Base-by-base conservation (phyloP, 2,113 vertebrate genomes). In the Tetrax tetrax region DNA sequence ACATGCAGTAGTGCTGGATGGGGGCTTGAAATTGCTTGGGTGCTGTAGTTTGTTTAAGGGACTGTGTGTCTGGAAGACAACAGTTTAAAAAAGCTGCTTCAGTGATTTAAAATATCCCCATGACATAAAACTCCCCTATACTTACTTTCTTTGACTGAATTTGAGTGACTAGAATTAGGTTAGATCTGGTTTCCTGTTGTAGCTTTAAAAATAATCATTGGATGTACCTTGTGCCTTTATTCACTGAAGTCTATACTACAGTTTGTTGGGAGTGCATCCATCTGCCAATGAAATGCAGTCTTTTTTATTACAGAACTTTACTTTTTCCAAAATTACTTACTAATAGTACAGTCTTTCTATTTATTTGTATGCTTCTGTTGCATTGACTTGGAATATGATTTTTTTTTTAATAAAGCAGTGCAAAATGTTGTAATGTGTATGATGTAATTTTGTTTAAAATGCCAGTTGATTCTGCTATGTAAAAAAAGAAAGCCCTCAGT, bases 381-480 rank as follows among this genome's bases (percentile, higher is more conserved):
- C 86, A 45, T 94, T 95, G 75, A 95, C 77, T 75, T 93, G 87
- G 90, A 97, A 90, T 91, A 81, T 77, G 77, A 2, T 56, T 47
- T 53, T 76, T 41, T 85, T 87, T 91, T 92, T 33, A 92, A 97
- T 96, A 96, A 97, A 96, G 70, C 57, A 89, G 81, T 96, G 57
- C 71, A 89, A 96, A 96, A 83, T 79, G 45, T 6, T 66, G 64
- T 70, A 37, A 92, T 0, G 88, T 72, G 90, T 97, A 95, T 24
- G 90, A 94, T 93, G 93, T 93, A 97, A 64, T 95, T 96, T 96
- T 95, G 63, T 97, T 96, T 79, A 50, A 95, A 91, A 76, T 91
- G 43, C 20, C 35, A 63, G 31, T 84, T 87, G 33, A 35, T 79
- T 81, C 77, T 95, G 29, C 92, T 87, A 29, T 64, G 78, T 63